phyloP scores from a whole-genome alignment of 2,113 vertebrate genomes.

The Tonatia bakeri region DNA sequence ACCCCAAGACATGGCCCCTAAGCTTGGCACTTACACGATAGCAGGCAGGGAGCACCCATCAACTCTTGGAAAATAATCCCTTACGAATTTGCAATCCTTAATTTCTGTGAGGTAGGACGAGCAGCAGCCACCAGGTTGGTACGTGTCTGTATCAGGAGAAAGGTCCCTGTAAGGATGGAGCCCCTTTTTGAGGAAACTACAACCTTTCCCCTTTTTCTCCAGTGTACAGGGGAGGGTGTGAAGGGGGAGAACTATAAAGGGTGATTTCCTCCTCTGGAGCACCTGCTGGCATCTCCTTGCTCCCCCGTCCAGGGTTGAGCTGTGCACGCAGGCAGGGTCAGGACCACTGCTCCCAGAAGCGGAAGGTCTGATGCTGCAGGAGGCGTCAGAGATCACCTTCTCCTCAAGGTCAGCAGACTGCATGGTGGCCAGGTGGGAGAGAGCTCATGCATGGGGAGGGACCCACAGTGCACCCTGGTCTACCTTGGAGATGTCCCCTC shows the following conservation, averaged over 20 bases:
- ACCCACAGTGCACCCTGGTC: not conserved
- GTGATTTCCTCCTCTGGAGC: not conserved
- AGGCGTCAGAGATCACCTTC: not conserved
- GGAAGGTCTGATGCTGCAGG: too few species aligned
- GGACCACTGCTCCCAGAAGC: not conserved
- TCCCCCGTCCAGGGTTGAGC: not conserved
- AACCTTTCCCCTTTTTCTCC: not conserved
- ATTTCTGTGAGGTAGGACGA: too few species aligned
- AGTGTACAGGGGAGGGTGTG: not conserved
- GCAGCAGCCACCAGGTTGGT: too few species aligned
- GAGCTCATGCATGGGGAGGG: not conserved
- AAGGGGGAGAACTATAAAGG: not conserved
- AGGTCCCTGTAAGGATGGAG: rapidly evolving
- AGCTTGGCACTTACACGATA: conserved; percentile 57
- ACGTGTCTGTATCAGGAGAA: not conserved
- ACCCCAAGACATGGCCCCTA: not conserved
- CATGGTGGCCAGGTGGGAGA: not conserved
- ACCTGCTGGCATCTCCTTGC: not conserved
- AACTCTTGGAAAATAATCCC: not conserved
- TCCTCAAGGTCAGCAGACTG: not conserved
- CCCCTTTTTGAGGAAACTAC: not conserved
- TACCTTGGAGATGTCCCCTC: not conserved
- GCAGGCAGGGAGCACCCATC: not conserved
- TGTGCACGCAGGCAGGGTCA: not conserved
- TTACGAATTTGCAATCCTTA: not conserved